These are phyloP conservation scores for Anguilla marmorata DNA, from an alignment of 2,797 vertebrate genomes.

Conservation along the genomic window DNA sequence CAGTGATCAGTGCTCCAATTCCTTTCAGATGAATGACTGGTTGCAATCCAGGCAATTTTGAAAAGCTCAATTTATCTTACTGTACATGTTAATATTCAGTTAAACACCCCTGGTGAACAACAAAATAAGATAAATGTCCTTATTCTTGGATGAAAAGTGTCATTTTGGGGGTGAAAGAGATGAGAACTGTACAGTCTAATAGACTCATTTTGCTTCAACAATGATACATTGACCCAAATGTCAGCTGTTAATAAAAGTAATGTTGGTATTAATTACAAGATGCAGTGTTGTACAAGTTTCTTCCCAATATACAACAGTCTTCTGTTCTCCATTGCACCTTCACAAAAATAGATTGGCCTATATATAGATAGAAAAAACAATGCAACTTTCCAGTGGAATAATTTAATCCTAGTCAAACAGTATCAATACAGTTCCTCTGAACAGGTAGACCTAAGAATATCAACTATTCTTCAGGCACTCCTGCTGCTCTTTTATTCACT, in stretches of 20 bases:
- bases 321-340: background rate
- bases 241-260: background rate
- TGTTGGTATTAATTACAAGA: background rate
- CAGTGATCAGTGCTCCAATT: background rate
- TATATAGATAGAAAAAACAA: background rate
- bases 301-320: background rate
- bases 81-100: background rate
- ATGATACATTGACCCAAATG: background rate
- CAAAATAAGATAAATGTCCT: background rate
- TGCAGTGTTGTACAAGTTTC: background rate
- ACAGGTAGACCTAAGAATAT: background rate
- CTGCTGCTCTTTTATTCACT: background rate
- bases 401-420: background rate
- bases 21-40: background rate
- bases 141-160: background rate
- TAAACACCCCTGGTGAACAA: background rate
- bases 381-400: background rate
- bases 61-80: background rate
- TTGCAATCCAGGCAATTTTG: background rate
- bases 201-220: background rate
- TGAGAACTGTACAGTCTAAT: background rate
- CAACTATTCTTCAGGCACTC: background rate
- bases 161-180: background rate
- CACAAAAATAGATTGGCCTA: background rate
- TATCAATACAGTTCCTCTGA: background rate